phyloP scores from a whole-genome alignment of 2,888 invertebrate species.

The Cecidostiba fungosa region DNA sequence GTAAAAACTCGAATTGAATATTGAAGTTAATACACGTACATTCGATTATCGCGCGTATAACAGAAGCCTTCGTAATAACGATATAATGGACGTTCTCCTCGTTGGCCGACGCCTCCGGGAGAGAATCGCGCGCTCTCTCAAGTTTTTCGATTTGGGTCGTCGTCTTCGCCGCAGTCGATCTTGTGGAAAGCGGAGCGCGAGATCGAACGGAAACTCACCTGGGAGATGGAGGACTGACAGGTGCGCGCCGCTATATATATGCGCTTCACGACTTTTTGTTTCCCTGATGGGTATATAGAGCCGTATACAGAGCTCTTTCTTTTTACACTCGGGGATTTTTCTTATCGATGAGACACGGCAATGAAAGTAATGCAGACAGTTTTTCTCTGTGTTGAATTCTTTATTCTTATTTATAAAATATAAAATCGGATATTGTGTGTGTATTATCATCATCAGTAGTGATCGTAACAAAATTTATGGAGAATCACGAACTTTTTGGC shows the following conservation, averaged over 20 bases:
- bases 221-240: constrained; percentile 34
- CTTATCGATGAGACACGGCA: not conserved
- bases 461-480: not conserved
- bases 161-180: not conserved
- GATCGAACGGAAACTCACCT: constrained; percentile 48
- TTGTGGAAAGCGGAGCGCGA: constrained; percentile 42
- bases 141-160: constrained; percentile 51
- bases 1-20: constrained; percentile 34
- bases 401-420: constrained; percentile 9
- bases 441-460: no score
- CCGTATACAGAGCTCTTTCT: not conserved
- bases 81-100: constrained; percentile 31
- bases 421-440: not conserved
- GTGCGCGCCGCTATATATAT: constrained; percentile 13
- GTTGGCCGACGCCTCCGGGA: constrained; percentile 16
- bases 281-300: not conserved
- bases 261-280: constrained; percentile 26
- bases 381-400: not conserved
- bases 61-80: constrained; percentile 38
- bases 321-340: not conserved
- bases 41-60: constrained; percentile 22
- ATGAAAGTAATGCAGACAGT: not conserved
- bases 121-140: not conserved
- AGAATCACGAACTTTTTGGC: not conserved
- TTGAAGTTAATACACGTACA: not conserved